Base-by-base conservation (phyloP, 1,140 invertebrate genomes). In the Fragariocoptes setiger region DNA sequence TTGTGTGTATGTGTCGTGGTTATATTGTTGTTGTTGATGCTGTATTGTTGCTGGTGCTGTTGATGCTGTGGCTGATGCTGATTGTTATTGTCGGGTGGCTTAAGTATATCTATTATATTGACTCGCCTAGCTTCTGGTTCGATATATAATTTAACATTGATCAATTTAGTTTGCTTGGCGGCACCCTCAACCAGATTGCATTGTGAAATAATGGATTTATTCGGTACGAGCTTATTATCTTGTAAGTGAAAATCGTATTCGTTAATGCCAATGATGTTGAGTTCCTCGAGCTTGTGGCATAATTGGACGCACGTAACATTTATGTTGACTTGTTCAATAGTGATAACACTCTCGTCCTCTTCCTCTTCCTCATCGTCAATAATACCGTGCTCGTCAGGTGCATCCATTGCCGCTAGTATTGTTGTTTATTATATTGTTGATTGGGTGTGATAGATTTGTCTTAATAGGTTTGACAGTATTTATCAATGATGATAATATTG, bases 171-270 rank as follows among this genome's bases (percentile, higher is more conserved):
- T 19, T 46, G 44, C 21, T 46, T 35, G 16, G 36, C 12, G 14
- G 46, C 46, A 17, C 44, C 44, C 39, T 47, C 46, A 16, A 47
- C 46, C 16, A 47, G 35, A 43, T 43, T 47, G 35, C 46, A 47
- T 35, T 47, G 46, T 41, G 37, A 35, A 21, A 47, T 47, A 12
- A 47, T 47, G 1, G 46, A 47, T 37, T 31, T 42, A 13, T 43
- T 36, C 3, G 17, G 13, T 13, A n/a, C 13, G 17, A 47, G 25
- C 21, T 37, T 35, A 5, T 15, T 43, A 2, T 46, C 46, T 46
- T 47, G 46, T 35, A 47, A 19, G 25, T 47, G 42, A 31, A 47
- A 47, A 15, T 47, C 43, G 40, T 31, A 47, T 14, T 39, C 39
- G 21, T 47, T 40, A 12, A 47, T 40, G 31, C 40, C 38, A 17